These are phyloP conservation scores for Uropsilus gracilis DNA, from an alignment of 2,113 vertebrate species.

Conservation along the genomic window DNA sequence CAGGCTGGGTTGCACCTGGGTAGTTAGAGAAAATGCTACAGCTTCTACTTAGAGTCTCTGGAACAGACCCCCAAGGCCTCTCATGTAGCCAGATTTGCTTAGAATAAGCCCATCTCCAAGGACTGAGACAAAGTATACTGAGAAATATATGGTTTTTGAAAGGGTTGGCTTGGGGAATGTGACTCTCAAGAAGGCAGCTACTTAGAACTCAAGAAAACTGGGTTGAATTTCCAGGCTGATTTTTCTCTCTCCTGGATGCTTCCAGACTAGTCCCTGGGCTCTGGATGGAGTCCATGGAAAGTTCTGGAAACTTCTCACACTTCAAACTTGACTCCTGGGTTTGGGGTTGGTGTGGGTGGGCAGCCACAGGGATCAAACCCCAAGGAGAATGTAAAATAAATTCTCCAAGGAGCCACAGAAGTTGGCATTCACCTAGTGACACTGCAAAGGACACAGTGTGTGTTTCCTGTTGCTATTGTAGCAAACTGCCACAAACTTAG, in stretches of 20 bases:
- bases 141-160: background rate
- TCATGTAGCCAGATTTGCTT: background rate
- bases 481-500: fast-evolving
- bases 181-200: background rate
- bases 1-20: fast-evolving
- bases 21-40: too few species aligned
- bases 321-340: background rate
- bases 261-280: background rate
- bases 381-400: background rate
- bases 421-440: fast-evolving
- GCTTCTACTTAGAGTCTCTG: background rate
- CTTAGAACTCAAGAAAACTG: too few species aligned
- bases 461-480: fast-evolving
- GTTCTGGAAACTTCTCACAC: background rate
- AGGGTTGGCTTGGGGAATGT: background rate
- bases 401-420: background rate
- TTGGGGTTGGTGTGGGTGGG: background rate
- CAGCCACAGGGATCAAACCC: background rate
- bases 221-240: background rate
- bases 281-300: background rate
- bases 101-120: background rate
- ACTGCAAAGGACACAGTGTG: fast-evolving
- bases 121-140: background rate
- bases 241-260: background rate
- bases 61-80: too few species aligned